Percentiles rank a stretch among this genome's conserved stretches.
Evolutionary conservation across 2,888 invertebrate genomes (phyloP).

Genomic region (Melikaiella ostensackeni): DNA sequence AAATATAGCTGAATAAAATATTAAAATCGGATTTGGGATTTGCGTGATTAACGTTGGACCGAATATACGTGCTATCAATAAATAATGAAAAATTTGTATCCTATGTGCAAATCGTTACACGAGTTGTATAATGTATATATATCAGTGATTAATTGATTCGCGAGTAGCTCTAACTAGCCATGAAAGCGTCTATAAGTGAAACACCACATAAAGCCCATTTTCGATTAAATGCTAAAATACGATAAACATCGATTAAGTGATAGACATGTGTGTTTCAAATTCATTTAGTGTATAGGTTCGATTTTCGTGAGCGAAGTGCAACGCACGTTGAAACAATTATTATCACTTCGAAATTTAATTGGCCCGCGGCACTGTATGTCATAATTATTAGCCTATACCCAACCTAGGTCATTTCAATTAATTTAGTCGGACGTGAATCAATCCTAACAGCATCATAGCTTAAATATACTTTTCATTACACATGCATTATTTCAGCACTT

Average conservation of each 20-base stretch:
- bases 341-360: constrained; percentile 26
- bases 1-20: not conserved
- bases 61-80: constrained; percentile 7
- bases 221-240: constrained; percentile 36
- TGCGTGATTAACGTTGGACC: not conserved
- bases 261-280: constrained; percentile 25
- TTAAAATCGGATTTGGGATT: constrained; percentile 9
- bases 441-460: not conserved
- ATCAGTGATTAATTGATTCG: constrained; percentile 23
- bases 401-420: constrained; percentile 1
- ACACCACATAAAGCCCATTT: constrained; percentile 26
- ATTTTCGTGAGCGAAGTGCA: not conserved
- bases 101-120: not conserved
- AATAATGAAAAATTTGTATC: not conserved
- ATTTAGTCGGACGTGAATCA: not conserved
- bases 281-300: not conserved
- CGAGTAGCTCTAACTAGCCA: constrained; percentile 3
- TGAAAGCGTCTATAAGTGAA: constrained; percentile 8
- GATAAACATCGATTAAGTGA: constrained; percentile 35
- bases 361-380: not conserved
- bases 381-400: constrained; percentile 1
- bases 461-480: not conserved
- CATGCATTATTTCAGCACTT: too few relatives aligned
- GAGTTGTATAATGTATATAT: not conserved
- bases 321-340: constrained; percentile 15